These are phyloP conservation scores for Eledona agricola DNA, from an alignment of 2,888 invertebrate species.

Conservation along the genomic window DNA sequence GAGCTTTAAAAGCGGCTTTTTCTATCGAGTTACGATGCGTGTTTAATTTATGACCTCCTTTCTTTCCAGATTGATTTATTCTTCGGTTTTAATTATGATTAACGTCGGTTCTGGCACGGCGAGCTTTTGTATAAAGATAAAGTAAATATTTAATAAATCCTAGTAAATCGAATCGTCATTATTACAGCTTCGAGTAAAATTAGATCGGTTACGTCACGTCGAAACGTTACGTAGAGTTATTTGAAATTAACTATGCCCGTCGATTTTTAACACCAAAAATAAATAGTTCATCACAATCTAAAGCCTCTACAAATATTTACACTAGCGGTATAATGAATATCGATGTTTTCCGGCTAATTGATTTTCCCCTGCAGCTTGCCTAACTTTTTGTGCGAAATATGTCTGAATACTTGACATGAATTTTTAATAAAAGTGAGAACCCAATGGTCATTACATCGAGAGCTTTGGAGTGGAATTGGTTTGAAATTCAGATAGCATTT, in stretches of 20 bases:
- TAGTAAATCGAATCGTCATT: conserved; percentile 19
- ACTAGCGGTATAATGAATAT: conserved; percentile 11
- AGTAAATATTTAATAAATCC: conserved; percentile 12
- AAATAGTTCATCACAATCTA: conserved; percentile 25
- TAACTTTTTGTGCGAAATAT: too few relatives aligned
- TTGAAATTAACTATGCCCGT: conserved; percentile 3
- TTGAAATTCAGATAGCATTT: conserved; percentile 26
- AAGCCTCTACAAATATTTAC: conserved; percentile 16
- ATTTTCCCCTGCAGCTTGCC: too few relatives aligned
- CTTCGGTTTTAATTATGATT: conserved; percentile 18
- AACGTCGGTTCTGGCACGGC: conserved; percentile 2
- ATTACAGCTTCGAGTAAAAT: conserved; percentile 12
- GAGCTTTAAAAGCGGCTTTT: neutral
- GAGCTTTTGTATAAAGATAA: too few relatives aligned
- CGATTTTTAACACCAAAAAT: conserved; percentile 9
- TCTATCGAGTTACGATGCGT: conserved; percentile 15
- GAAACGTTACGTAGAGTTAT: neutral
- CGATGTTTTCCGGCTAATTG: conserved; percentile 20
- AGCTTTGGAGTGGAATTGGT: conserved; percentile 17
- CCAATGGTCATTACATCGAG: conserved; percentile 22
- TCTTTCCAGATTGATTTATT: conserved; percentile 19
- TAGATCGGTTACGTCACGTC: conserved; percentile 14
- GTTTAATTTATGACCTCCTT: conserved; percentile 18
- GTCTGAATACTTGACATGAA: conserved; percentile 19
- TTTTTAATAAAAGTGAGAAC: conserved; percentile 24